Evolutionary conservation across 2,797 vertebrate species (phyloP).

Genomic region (Melanotaenia pygmaea): DNA sequence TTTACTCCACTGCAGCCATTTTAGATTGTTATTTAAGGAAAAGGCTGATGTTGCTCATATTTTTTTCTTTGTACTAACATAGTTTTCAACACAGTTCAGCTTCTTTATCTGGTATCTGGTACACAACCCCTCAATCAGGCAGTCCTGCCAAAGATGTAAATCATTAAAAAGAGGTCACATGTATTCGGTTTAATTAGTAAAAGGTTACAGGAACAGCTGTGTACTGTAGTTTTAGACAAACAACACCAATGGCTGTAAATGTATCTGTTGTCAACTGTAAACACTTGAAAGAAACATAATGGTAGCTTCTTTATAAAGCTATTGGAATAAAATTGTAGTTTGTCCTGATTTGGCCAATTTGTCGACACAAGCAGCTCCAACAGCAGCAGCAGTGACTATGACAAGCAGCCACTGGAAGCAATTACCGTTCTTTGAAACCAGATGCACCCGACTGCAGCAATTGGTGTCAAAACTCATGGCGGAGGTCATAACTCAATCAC

Average conservation of each 20-base stretch:
- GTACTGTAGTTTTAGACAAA: background rate
- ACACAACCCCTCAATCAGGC: background rate
- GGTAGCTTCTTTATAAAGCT: background rate
- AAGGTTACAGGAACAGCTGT: background rate
- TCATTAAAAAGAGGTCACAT: background rate
- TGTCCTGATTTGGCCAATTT: constrained; percentile 6
- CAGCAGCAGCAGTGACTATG: background rate
- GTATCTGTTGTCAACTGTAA: background rate
- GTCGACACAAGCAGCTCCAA: constrained; percentile 9
- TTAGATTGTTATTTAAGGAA: constrained; percentile 34
- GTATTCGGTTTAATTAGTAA: background rate
- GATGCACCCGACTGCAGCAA: constrained; percentile 9
- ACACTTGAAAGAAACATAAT: background rate
- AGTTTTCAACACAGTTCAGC: background rate
- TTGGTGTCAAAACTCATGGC: constrained; percentile 19
- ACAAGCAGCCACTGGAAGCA: constrained; percentile 27
- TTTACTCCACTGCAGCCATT: constrained; percentile 54
- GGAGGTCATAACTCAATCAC: constrained; percentile 22
- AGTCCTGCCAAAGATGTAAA: background rate
- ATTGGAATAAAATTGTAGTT: background rate
- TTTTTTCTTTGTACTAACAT: constrained; percentile 13
- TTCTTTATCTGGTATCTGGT: background rate
- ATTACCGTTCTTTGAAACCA: constrained; percentile 32
- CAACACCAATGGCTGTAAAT: background rate
- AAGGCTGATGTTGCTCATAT: constrained; percentile 3